Conservation (phyloP, 2,888 invertebrate species). For the Caenorhabditis sinica region DNA sequence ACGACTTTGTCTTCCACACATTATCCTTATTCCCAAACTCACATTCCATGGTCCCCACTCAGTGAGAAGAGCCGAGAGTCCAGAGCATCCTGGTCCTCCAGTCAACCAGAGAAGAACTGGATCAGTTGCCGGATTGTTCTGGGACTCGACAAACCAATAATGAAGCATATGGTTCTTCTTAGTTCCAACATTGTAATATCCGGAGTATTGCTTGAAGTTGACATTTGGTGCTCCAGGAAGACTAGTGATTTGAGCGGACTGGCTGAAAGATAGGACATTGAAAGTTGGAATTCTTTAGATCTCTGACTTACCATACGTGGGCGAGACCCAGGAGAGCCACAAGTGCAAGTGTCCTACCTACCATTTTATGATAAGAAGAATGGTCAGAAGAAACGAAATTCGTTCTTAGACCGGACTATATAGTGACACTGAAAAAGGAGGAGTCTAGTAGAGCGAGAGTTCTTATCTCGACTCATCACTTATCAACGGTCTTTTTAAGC, state of each 20-base stretch:
- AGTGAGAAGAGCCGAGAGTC: slow-evolving; percentile 84
- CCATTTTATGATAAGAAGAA: slow-evolving; percentile 18
- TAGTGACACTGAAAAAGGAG: slow-evolving; percentile 36
- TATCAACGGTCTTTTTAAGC: slow-evolving; percentile 43
- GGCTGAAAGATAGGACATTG: slow-evolving; percentile 29
- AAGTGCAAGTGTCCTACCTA: slow-evolving; percentile 49
- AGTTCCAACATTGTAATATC: slow-evolving; percentile 84
- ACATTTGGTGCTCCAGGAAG: slow-evolving; percentile 74
- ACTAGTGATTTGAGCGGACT: slow-evolving; percentile 61
- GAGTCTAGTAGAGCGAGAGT: slow-evolving; percentile 24
- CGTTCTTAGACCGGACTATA: slow-evolving; percentile 24
- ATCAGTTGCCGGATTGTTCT: slow-evolving; percentile 72
- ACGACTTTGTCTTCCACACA: too few species aligned
- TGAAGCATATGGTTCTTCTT: slow-evolving; percentile 84
- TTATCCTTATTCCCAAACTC: background rate
- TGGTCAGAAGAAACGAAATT: slow-evolving; percentile 36
- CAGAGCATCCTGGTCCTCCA: slow-evolving; percentile 85
- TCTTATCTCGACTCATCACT: slow-evolving; percentile 31
- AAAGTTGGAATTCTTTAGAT: background rate
- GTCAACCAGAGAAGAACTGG: slow-evolving; percentile 76
- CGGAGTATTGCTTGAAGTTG: slow-evolving; percentile 85
- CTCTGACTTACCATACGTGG: slow-evolving; percentile 36
- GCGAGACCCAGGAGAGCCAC: slow-evolving; percentile 47
- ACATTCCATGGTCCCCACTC: slow-evolving; percentile 84
- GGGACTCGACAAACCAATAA: slow-evolving; percentile 84